These are phyloP conservation scores for Enteromius paludinosus DNA, from an alignment of 2,797 vertebrate genomes.

Conservation along the genomic window DNA sequence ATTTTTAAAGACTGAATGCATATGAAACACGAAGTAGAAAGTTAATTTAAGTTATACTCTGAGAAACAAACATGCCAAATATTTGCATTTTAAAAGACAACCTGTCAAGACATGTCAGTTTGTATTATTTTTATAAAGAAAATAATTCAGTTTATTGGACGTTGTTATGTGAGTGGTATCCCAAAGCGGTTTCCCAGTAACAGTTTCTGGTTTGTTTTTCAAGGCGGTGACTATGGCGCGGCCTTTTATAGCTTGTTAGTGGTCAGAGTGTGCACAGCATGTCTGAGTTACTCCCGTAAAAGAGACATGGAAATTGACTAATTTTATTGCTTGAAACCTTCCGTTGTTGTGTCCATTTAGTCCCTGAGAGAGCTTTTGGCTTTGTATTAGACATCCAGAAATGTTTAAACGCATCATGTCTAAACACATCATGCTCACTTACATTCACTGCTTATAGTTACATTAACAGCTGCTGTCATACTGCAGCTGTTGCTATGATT, in stretches of 20 bases:
- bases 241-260: slow-evolving; percentile 28
- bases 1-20: neutral
- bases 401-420: slow-evolving; percentile 24
- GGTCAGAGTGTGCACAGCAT: slow-evolving; percentile 13
- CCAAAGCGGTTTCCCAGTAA: neutral
- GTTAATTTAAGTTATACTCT: neutral
- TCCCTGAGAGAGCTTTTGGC: slow-evolving; percentile 10
- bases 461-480: neutral
- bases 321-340: slow-evolving; percentile 13
- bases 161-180: neutral
- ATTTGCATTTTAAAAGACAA: neutral
- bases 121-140: neutral
- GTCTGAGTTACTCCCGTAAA: neutral
- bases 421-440: slow-evolving; percentile 17
- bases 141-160: neutral
- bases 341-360: neutral
- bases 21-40: neutral
- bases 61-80: neutral
- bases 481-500: slow-evolving; percentile 10
- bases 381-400: neutral
- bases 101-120: neutral
- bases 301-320: neutral
- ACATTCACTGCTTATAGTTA: neutral
- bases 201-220: slow-evolving; percentile 8
- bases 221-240: neutral